Percentiles rank a stretch among this genome's conserved stretches.
Evolutionary conservation across 64 coral and sea anemone genomes (phyloP).

Genomic region (Dendrophyllia cribrosa): DNA sequence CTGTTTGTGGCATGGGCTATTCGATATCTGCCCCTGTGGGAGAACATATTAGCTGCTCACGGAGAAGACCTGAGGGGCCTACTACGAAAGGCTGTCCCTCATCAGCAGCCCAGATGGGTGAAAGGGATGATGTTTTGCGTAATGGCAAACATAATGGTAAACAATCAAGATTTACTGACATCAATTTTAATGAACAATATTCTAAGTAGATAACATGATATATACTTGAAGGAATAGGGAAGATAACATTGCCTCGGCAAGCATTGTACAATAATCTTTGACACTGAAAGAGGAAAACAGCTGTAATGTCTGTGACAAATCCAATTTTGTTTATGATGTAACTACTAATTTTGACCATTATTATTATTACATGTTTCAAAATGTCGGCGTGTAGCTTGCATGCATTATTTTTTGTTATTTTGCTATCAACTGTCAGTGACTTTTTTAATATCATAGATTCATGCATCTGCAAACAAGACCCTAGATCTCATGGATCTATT

Average conservation of each 20-base stretch:
- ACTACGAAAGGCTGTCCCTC: not conserved
- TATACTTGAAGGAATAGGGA: too few relatives aligned
- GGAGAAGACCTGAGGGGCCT: not conserved
- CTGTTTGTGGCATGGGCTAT: conserved; percentile 25
- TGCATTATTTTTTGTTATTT: too few relatives aligned
- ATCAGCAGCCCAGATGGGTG: conserved; percentile 18
- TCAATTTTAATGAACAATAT: too few relatives aligned
- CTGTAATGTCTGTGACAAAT: too few relatives aligned
- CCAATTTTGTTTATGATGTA: too few relatives aligned
- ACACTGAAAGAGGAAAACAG: too few relatives aligned
- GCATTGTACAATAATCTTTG: too few relatives aligned
- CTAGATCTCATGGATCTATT: not conserved
- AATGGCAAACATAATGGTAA: conserved; percentile 11
- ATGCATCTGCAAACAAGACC: not conserved
- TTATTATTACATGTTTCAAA: too few relatives aligned
- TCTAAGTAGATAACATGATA: too few relatives aligned
- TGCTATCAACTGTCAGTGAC: not conserved
- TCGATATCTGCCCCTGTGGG: not conserved
- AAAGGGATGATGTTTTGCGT: conserved; percentile 3
- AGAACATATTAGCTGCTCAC: not conserved
- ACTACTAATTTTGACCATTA: too few relatives aligned
- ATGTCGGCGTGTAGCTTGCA: too few relatives aligned
- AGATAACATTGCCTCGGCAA: too few relatives aligned
- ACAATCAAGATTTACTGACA: not conserved
- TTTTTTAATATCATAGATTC: not conserved